Evolutionary conservation across 2,888 invertebrate genomes (phyloP).

Genomic region (Cryptocheilus praepositus): DNA sequence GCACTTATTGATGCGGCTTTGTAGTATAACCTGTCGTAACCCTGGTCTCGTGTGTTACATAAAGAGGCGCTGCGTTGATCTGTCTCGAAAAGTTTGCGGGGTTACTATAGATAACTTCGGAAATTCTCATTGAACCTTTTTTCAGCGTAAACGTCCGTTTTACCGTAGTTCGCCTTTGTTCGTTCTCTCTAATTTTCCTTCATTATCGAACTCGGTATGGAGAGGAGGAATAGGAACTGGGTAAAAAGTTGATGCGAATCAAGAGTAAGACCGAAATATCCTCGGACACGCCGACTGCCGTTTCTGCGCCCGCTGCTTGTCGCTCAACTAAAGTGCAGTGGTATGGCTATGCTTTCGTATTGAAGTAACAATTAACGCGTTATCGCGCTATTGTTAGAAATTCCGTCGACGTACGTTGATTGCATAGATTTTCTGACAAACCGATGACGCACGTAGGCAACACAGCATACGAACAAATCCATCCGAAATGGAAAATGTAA

Average conservation of each 20-base stretch:
- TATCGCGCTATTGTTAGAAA: conserved; percentile 24
- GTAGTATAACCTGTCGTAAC: conserved; percentile 49
- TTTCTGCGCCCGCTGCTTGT: conserved; percentile 4
- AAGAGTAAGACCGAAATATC: conserved; percentile 30
- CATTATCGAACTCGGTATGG: not conserved
- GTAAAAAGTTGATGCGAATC: conserved; percentile 12
- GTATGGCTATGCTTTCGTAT: conserved; percentile 17
- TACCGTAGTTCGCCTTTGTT: not conserved
- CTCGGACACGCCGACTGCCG: conserved; percentile 29
- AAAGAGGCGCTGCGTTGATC: conserved; percentile 42
- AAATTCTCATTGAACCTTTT: not conserved
- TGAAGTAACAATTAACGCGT: conserved; percentile 35
- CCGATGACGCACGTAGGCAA: too few species aligned
- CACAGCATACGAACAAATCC: too few species aligned
- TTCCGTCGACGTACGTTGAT: not conserved
- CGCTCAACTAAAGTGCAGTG: conserved; percentile 19
- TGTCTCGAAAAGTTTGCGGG: not conserved
- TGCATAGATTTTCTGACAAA: not conserved
- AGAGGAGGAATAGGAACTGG: not conserved
- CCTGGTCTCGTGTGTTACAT: conserved; percentile 36
- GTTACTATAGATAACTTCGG: too few species aligned
- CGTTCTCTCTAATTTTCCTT: not conserved
- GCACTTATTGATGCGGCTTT: conserved; percentile 25
- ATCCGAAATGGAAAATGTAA: too few species aligned
- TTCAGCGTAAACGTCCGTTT: not conserved